Conservation (phyloP, 2,888 invertebrate species). For the Phyto melanocephala region DNA sequence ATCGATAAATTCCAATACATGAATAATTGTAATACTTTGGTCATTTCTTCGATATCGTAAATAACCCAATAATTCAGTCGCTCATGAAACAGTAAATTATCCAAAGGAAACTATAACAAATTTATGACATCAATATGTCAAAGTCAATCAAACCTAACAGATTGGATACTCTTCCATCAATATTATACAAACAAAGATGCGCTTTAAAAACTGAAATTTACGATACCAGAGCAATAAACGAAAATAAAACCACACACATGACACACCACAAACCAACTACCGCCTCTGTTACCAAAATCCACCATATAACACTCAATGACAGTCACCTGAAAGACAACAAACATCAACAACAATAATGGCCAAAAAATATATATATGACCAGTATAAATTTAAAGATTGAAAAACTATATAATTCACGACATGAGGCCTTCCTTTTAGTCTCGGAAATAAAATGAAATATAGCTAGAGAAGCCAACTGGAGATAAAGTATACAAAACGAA, state of each 20-base stretch:
- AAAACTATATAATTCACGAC: constrained; percentile 51
- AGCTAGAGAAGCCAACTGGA: not conserved
- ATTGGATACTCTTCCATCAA: constrained; percentile 62
- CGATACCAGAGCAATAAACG: not conserved
- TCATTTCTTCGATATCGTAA: too few species aligned
- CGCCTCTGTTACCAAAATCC: too few species aligned
- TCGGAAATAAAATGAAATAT: constrained; percentile 47
- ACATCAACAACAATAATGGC: not conserved
- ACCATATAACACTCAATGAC: constrained; percentile 22
- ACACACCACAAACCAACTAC: not conserved
- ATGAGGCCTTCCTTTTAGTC: constrained; percentile 29
- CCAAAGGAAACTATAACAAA: constrained; percentile 48
- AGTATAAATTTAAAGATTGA: constrained; percentile 32
- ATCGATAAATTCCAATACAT: too few species aligned
- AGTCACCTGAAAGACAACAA: constrained; percentile 23
- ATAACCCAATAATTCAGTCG: not conserved
- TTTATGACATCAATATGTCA: constrained; percentile 77
- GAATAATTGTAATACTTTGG: too few species aligned
- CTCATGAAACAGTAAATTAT: constrained; percentile 38
- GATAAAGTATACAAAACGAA: not conserved
- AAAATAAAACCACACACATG: constrained; percentile 29
- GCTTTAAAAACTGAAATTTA: constrained; percentile 46
- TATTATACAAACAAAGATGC: not conserved
- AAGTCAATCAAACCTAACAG: constrained; percentile 75
- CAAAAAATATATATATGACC: not conserved